Base-by-base conservation (phyloP, 2,797 vertebrate genomes). In the Merluccius polli region DNA sequence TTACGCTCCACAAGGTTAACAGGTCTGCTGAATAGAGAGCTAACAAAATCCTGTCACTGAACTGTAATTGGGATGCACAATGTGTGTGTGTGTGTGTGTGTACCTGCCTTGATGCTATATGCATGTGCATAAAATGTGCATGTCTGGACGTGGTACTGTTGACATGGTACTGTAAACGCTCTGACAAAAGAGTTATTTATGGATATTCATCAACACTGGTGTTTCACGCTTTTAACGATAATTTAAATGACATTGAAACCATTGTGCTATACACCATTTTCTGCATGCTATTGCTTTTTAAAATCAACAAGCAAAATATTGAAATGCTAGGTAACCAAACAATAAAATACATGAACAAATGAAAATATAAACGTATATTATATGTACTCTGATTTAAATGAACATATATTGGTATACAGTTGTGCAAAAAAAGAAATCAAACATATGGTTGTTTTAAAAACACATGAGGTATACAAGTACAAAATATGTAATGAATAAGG, bases 201-300 rank as follows among this genome's bases (percentile, higher is more conserved):
- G 73, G 80, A 80, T 87, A 85, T 85, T 91, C 81, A 86, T 83
- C 67, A 79, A 90, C 85, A 85, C 79, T 90, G 80, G 81, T 86
- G 78, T 86, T 88, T 84, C 92, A 93, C 83, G 86, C 92, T 93
- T 92, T 88, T 91, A 91, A 93, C 92, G 91, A 87, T 91, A 93
- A 86, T 87, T 90, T 75, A 84, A 89, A 90, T 84, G 82, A 92
- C 93, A 90, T 90, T 85, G 92, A 94, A 90, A 87, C 91, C 85
- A 92, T 97, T 97, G 97, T 98, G 97, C 96, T 98, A 96, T 95
- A 93, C 93, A 93, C 92, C 93, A 93, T 95, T 94, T 94, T 94
- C 94, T 95, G 96, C 96, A 96, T 95, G 93, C 97, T 98, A 98
- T 99, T 98, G 97, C 97, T 98, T 96, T 92, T 90, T 94, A 94